phyloP scores from a whole-genome alignment of 30 jellyfish, hydroid and myxozoan genomes.

The Chironex yamaguchii region DNA sequence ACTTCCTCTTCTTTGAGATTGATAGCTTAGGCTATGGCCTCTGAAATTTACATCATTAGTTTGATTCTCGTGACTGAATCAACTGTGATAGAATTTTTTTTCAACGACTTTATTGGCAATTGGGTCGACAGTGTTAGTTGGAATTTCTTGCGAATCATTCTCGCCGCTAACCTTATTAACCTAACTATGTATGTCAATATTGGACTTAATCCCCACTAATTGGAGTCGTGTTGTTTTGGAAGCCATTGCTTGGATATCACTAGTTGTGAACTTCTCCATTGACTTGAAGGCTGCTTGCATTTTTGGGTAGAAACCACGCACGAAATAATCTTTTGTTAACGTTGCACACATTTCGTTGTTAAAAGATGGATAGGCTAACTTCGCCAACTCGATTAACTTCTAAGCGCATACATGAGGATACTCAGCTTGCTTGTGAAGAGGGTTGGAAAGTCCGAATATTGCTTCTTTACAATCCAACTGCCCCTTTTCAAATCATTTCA shows the following conservation, averaged over 20 bases:
- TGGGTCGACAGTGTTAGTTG: not conserved
- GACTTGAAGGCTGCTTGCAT: not conserved
- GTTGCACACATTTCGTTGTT: slow-evolving; percentile 5
- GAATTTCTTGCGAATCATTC: not conserved
- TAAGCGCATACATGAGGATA: slow-evolving; percentile 33
- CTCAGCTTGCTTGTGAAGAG: slow-evolving; percentile 4
- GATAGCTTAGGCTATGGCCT: not conserved
- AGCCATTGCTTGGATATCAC: not conserved
- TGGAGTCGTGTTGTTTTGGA: not conserved
- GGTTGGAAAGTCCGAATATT: slow-evolving; percentile 9
- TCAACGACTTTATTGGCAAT: not conserved
- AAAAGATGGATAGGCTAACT: slow-evolving; percentile 27
- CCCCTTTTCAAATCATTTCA: not conserved
- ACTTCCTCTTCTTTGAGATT: slow-evolving; percentile 18
- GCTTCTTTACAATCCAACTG: not conserved
- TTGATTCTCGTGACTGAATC: not conserved
- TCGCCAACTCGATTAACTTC: slow-evolving; percentile 25
- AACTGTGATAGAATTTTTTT: not conserved
- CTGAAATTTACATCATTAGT: slow-evolving; percentile 5
- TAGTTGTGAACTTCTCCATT: not conserved
- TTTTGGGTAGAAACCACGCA: slow-evolving; percentile 38
- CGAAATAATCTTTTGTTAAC: slow-evolving; percentile 15
- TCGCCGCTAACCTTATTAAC: not conserved
- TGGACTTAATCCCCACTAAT: not conserved
- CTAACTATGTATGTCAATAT: too few relatives aligned